phyloP scores from a whole-genome alignment of 2,797 vertebrate species.

The Phalloptychus januarius region DNA sequence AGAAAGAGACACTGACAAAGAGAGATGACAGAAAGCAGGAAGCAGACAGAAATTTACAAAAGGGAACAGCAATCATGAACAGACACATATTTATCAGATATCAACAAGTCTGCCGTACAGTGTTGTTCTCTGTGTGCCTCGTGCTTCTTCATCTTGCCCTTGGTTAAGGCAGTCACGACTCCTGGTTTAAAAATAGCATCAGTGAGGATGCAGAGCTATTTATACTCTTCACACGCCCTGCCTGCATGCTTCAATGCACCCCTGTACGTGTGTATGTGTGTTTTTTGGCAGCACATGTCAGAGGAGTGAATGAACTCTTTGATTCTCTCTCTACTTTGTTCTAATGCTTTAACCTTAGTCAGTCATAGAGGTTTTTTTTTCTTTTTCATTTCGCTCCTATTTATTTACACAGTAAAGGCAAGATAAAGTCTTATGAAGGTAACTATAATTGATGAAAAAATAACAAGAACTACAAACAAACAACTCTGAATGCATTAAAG shows the following conservation, averaged over 20 bases:
- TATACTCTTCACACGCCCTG: conserved; percentile 73
- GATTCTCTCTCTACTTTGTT: conserved; percentile 62
- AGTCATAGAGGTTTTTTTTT: conserved; percentile 32
- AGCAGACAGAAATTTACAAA: conserved; percentile 52
- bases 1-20: conserved; percentile 50
- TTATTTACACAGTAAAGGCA: conserved; percentile 6
- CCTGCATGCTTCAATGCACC: conserved; percentile 60
- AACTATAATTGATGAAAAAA: conserved; percentile 30
- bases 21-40: conserved; percentile 48
- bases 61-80: conserved; percentile 34
- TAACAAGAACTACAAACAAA: conserved; percentile 9
- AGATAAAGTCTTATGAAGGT: not conserved
- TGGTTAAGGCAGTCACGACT: conserved; percentile 72
- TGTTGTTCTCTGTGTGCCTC: conserved; percentile 27
- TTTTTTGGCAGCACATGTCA: conserved; percentile 9
- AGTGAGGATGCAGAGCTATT: conserved; percentile 75
- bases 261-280: conserved; percentile 13
- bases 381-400: conserved; percentile 21
- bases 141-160: conserved; percentile 60
- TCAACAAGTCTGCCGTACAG: conserved; percentile 39
- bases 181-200: conserved; percentile 75
- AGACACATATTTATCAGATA: conserved; percentile 45
- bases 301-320: conserved; percentile 53
- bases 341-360: conserved; percentile 64
- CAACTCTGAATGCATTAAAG: conserved; percentile 38